Conservation (phyloP, 2,797 vertebrate genomes). For the Chrosomus eos region DNA sequence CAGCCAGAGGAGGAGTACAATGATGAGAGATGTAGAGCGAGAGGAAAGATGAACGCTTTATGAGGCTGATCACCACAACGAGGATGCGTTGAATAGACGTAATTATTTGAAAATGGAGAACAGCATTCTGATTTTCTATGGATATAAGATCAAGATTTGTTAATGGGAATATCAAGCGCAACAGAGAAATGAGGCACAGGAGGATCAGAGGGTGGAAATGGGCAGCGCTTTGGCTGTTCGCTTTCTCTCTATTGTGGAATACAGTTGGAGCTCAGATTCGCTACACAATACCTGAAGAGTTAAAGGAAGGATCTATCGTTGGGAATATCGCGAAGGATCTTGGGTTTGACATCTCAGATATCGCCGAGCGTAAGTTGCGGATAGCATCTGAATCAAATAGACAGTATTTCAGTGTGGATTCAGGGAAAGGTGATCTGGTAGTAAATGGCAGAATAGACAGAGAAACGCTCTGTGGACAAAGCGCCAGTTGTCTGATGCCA, state of each 20-base stretch:
- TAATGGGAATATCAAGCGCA: conserved; percentile 30
- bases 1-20: conserved; percentile 20
- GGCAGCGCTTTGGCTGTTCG: conserved; percentile 44
- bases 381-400: conserved; percentile 75
- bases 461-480: conserved; percentile 75
- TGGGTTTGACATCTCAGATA: conserved; percentile 73
- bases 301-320: conserved; percentile 77
- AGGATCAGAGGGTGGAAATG: conserved; percentile 47
- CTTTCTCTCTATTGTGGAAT: conserved; percentile 60
- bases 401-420: conserved; percentile 76
- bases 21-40: conserved; percentile 24
- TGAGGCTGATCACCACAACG: background rate
- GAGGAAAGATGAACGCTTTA: background rate
- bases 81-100: background rate
- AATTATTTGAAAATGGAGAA: conserved; percentile 10
- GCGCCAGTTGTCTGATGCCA: conserved; percentile 72
- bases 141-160: background rate
- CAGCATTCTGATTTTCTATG: background rate
- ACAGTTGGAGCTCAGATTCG: conserved; percentile 72
- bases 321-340: conserved; percentile 80
- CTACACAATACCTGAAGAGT: conserved; percentile 78
- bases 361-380: conserved; percentile 75
- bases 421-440: conserved; percentile 73
- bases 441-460: conserved; percentile 78
- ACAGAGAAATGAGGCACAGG: conserved; percentile 52